Evolutionary conservation across 2,113 vertebrate genomes (phyloP).

Genomic region (Rhizomys pruinosus): DNA sequence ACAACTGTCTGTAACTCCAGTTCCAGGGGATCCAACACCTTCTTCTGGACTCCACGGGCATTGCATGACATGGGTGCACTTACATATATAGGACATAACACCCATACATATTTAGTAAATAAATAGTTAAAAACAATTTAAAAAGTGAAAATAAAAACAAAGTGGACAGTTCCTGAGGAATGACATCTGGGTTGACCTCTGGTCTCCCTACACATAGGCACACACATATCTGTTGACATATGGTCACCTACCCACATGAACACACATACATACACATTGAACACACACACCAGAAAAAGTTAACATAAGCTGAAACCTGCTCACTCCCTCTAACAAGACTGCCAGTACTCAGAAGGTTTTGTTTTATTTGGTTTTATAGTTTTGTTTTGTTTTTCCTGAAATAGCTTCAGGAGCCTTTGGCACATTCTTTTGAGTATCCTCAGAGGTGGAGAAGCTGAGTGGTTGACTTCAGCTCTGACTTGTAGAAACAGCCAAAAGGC

Average conservation of each 20-base stretch:
- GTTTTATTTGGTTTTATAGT: not conserved
- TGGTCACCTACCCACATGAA: not conserved
- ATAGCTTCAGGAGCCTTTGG: conserved; percentile 7
- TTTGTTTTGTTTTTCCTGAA: conserved; percentile 18
- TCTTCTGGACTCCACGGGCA: too few species aligned
- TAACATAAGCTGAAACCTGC: not conserved
- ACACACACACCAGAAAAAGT: not conserved
- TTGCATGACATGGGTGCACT: too few species aligned
- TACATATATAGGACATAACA: too few species aligned
- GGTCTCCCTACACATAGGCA: not conserved
- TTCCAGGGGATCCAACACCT: too few species aligned
- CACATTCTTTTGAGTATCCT: conserved; percentile 41
- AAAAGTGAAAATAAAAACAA: too few species aligned
- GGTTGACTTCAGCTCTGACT: not conserved
- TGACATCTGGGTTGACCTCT: not conserved
- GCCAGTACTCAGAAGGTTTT: not conserved
- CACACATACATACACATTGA: not conserved
- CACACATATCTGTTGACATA: not conserved
- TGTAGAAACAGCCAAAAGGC: not conserved
- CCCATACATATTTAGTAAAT: too few species aligned
- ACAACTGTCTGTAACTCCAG: too few species aligned
- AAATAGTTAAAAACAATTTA: too few species aligned
- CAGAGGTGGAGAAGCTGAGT: not conserved
- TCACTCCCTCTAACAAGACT: not conserved
- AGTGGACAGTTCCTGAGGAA: not conserved